Percentiles rank a stretch among this genome's conserved stretches.
Conservation (phyloP, 2,888 invertebrate genomes). For the Eulithis prunata region DNA sequence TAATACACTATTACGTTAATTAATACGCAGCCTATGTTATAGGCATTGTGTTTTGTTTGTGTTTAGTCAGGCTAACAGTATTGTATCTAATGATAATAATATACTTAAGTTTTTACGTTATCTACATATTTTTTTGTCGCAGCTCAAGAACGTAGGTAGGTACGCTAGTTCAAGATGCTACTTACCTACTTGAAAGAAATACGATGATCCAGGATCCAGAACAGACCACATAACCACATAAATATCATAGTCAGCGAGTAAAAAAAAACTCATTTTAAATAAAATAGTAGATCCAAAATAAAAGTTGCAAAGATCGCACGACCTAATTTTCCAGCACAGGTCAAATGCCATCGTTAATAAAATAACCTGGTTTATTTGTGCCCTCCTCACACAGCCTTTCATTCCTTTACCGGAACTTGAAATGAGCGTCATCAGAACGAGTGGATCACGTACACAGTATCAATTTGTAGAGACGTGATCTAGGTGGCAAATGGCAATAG, state of each 20-base stretch:
- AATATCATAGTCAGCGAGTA: not conserved
- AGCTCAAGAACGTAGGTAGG: too few species aligned
- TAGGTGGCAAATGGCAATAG: constrained; percentile 62
- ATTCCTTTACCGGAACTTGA: constrained; percentile 52
- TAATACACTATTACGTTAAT: constrained; percentile 1
- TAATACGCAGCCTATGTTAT: not conserved
- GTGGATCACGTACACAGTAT: constrained; percentile 69
- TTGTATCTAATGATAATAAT: too few species aligned
- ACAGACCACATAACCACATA: too few species aligned
- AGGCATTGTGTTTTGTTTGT: too few species aligned
- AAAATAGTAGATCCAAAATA: not conserved
- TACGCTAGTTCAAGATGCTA: too few species aligned
- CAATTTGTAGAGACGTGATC: constrained; percentile 69
- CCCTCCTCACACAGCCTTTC: constrained; percentile 25
- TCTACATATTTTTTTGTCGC: too few species aligned
- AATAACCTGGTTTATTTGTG: constrained; percentile 7
- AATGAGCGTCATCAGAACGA: constrained; percentile 68
- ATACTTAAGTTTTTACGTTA: too few species aligned
- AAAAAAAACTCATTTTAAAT: not conserved
- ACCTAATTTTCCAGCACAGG: constrained; percentile 10
- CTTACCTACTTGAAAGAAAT: too few species aligned
- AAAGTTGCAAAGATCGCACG: constrained; percentile 1
- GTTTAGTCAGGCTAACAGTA: too few species aligned
- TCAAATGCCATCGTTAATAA: constrained; percentile 20
- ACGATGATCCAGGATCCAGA: too few species aligned